Evolutionary conservation across 2,113 vertebrate species (phyloP).

Genomic region (Heteronetta atricapilla): DNA sequence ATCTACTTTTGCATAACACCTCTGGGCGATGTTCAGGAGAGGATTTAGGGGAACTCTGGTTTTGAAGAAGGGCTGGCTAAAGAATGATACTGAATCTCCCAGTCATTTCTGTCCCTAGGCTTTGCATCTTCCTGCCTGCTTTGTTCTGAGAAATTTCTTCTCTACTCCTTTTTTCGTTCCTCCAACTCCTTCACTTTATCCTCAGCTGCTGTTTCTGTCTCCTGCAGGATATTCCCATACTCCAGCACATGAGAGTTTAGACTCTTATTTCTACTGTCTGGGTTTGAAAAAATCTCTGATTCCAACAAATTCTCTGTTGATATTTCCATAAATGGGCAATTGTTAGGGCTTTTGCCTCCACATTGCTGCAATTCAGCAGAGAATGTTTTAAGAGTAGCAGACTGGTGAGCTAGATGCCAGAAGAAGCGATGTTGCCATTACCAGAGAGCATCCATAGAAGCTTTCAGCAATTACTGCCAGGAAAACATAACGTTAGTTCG

Average conservation of each 20-base stretch:
- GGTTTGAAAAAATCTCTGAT: not conserved
- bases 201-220: not conserved
- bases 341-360: not conserved
- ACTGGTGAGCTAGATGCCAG: not conserved
- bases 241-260: not conserved
- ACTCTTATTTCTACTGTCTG: not conserved
- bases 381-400: not conserved
- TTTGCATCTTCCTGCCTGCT: not conserved
- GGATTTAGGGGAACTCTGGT: not conserved
- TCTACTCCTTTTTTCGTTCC: not conserved
- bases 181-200: not conserved
- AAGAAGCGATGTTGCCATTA: not conserved
- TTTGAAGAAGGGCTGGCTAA: not conserved
- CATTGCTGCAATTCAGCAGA: not conserved
- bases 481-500: not conserved
- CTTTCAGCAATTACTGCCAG: not conserved
- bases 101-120: not conserved
- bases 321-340: not conserved
- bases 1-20: not conserved
- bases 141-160: not conserved
- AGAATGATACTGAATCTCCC: fast-evolving
- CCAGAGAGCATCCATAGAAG: not conserved
- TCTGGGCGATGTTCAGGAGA: not conserved
- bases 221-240: not conserved
- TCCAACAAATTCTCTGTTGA: not conserved